These are phyloP conservation scores for Noturus placidus DNA, from an alignment of 2,113 vertebrate genomes.

Conservation along the genomic window DNA sequence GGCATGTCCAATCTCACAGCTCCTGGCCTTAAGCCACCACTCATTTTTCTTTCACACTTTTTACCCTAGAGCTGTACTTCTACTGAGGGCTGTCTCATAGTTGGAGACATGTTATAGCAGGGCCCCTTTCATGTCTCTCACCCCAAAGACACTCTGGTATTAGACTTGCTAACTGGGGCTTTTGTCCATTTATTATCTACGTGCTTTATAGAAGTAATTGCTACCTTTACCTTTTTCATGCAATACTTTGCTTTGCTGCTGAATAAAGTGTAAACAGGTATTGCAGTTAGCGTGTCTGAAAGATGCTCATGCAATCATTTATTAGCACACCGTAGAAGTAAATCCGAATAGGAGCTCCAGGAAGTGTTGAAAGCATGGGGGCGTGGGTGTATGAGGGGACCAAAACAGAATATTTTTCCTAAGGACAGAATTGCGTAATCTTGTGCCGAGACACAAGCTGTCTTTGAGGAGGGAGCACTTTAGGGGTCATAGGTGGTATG, in stretches of 20 bases:
- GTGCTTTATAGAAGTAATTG: not conserved
- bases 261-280: not conserved
- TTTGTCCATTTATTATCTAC: conserved; percentile 8
- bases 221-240: not conserved
- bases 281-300: not conserved
- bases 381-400: conserved; percentile 32
- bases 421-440: conserved; percentile 72
- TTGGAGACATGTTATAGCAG: conserved; percentile 64
- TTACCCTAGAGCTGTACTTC: conserved; percentile 43
- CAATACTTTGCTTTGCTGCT: not conserved
- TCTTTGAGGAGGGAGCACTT: conserved; percentile 46
- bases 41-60: conserved; percentile 58
- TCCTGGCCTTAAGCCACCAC: conserved; percentile 64
- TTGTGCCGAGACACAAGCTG: conserved; percentile 34
- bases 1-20: conserved; percentile 8
- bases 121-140: conserved; percentile 37
- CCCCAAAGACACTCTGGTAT: conserved; percentile 5
- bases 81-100: conserved; percentile 33
- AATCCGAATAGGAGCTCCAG: not conserved
- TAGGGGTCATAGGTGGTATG: conserved; percentile 51
- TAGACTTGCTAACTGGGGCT: not conserved
- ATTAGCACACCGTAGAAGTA: not conserved
- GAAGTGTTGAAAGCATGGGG: conserved; percentile 5
- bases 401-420: conserved; percentile 51
- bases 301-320: not conserved